These are phyloP conservation scores for Bufotes viridis DNA, from an alignment of 2,797 vertebrate species.

Conservation along the genomic window DNA sequence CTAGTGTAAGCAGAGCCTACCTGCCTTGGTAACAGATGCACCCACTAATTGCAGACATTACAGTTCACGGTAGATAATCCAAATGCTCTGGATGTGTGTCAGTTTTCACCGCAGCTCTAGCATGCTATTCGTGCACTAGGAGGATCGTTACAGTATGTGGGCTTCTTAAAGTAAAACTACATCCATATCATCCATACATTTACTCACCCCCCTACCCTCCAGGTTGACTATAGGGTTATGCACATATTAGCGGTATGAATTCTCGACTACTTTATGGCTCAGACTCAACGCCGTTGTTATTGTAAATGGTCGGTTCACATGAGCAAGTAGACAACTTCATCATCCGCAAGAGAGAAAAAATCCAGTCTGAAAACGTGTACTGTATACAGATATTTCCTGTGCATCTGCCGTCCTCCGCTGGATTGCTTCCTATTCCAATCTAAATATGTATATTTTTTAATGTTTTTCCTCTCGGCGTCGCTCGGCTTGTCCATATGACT, in stretches of 20 bases:
- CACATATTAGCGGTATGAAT: not conserved
- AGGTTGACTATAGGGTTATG: not conserved
- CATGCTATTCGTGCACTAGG: not conserved
- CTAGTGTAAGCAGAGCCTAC: too few relatives aligned
- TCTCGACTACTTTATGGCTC: slow-evolving; percentile 1
- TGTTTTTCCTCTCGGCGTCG: not conserved
- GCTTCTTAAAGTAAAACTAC: slow-evolving; percentile 9
- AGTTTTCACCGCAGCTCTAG: not conserved
- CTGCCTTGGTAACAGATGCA: too few relatives aligned
- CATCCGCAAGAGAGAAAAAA: not conserved
- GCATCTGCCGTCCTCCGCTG: not conserved
- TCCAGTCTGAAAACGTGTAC: not conserved
- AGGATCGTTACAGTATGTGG: not conserved
- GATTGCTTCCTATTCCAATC: slow-evolving; percentile 9
- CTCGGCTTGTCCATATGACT: not conserved
- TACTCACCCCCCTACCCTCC: not conserved
- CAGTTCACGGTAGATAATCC: too few relatives aligned
- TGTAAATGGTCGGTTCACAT: slow-evolving; percentile 15
- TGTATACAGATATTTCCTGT: slow-evolving; percentile 28
- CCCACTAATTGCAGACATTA: too few relatives aligned
- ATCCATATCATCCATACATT: not conserved
- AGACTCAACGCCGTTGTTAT: slow-evolving; percentile 11
- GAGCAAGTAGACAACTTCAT: slow-evolving; percentile 17
- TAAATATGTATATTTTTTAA: not conserved
- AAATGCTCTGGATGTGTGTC: not conserved